Evolutionary conservation across 2,888 invertebrate genomes (phyloP), one percentile per base, ranked within the genome.

Genomic region (Phoronis australis): DNA sequence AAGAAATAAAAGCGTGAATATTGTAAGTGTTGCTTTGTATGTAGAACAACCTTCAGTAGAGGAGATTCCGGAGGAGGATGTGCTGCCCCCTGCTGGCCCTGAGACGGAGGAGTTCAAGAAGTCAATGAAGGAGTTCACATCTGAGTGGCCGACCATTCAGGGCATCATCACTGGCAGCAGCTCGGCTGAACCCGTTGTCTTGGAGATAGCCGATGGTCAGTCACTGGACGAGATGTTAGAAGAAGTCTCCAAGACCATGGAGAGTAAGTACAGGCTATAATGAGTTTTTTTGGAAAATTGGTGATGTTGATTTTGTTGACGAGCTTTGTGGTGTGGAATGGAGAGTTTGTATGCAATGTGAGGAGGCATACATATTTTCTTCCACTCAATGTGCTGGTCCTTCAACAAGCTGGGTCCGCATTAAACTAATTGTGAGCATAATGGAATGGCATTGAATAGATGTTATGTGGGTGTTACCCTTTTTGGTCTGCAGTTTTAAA

Each of bases 151-250:
- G 4, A 63, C 56, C 45, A 54, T 69, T 4, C 48, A 61, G 23
- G 66, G 66, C 4, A 65, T 71, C 22, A 64, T 75, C 26, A 59
- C 66, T 18, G 71, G 69, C 9, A 66, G 63, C 27, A 68, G 65
- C 18, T 51, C 55, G 24, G 54, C 71, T 21, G 73, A 73, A 25
- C 67, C 71, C 1, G 50, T 68, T 31, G 49, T 50, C n/a, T 42
- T 75, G 15, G 69, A 68, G 18, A 50, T 72, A 5, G 62, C 62
- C n/a, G 48, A 54, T 6, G 9, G 31, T 31, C 55, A 52, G 24
- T 50, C 45, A 3, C 57, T 63, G 20, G 69, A 71, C 35, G 61
- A 61, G 1, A 43, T 73, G 3, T 45, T 69, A 9, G 55, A 68
- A 3, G 67, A 68, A 37, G 59, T 65, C 5, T 47, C 59, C 20